These are phyloP conservation scores for Drosophila nr. perissopoda DNA, from an alignment of 2,888 invertebrate species.

Conservation along the genomic window DNA sequence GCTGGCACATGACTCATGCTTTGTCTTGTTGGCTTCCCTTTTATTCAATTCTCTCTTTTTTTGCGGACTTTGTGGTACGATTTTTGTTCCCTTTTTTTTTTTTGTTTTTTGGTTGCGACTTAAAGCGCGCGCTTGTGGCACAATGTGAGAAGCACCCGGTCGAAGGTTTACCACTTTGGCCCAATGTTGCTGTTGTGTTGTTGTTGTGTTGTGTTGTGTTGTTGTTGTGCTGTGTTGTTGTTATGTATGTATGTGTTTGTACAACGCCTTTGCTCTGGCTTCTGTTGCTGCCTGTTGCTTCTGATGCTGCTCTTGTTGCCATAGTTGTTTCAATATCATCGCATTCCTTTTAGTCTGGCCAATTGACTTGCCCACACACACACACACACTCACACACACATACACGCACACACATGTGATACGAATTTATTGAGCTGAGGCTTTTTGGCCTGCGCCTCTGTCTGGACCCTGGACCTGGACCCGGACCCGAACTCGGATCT, in stretches of 20 bases:
- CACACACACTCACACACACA: constrained; percentile 32
- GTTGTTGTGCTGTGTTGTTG: constrained; percentile 39
- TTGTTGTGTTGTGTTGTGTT: constrained; percentile 28
- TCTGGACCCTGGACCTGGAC: constrained; percentile 27
- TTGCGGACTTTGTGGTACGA: constrained; percentile 13
- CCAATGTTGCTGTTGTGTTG: constrained; percentile 21
- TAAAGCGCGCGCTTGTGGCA: constrained; percentile 57
- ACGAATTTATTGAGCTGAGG: constrained; percentile 73
- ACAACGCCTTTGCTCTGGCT: constrained; percentile 72
- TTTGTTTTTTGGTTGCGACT: constrained; percentile 44
- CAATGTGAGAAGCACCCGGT: constrained; percentile 53
- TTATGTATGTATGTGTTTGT: constrained; percentile 62
- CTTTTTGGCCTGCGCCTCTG: constrained; percentile 66
- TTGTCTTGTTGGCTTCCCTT: constrained; percentile 37
- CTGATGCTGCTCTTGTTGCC: constrained; percentile 57
- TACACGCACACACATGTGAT: constrained; percentile 51
- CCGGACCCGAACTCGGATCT: constrained; percentile 24
- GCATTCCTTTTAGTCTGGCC: constrained; percentile 69
- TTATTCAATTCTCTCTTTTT: constrained; percentile 17
- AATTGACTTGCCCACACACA: constrained; percentile 58
- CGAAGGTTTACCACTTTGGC: constrained; percentile 54
- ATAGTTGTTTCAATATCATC: constrained; percentile 73
- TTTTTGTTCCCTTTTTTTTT: constrained; percentile 9
- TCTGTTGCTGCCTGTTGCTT: constrained; percentile 56
- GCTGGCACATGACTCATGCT: constrained; percentile 59